phyloP scores from a whole-genome alignment of 2,888 invertebrate species.

The Cetonia aurata region DNA sequence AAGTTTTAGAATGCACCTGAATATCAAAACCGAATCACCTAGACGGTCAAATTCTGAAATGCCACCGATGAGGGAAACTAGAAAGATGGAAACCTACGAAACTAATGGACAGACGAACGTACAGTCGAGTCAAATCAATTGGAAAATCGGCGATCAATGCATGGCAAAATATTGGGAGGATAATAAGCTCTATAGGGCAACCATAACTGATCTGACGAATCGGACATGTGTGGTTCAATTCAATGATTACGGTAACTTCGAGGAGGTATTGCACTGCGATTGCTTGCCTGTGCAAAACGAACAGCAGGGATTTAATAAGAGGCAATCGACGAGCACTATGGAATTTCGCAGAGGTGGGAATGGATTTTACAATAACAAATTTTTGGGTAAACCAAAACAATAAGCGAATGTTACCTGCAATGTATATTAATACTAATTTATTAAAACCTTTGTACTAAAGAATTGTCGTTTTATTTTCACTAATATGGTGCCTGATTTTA shows the following conservation, averaged over 20 bases:
- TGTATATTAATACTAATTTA: conserved; percentile 41
- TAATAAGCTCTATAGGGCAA: conserved; percentile 87
- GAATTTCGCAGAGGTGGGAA: conserved; percentile 45
- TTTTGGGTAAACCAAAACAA: conserved; percentile 36
- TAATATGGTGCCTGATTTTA: no score
- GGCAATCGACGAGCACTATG: conserved; percentile 46
- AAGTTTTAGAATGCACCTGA: conserved; percentile 62
- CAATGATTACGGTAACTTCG: conserved; percentile 89
- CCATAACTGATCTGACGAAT: conserved; percentile 84
- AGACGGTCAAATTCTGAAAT: conserved; percentile 24
- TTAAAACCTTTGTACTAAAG: conserved; percentile 33
- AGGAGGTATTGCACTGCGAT: conserved; percentile 87
- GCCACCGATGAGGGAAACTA: conserved; percentile 28
- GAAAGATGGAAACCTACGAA: conserved; percentile 19
- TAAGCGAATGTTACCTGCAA: conserved; percentile 31
- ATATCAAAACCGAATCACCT: conserved; percentile 52
- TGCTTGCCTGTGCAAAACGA: conserved; percentile 71
- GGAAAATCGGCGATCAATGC: conserved; percentile 86
- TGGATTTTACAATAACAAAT: conserved; percentile 38
- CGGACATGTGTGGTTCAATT: conserved; percentile 89
- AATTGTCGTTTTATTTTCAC: not conserved
- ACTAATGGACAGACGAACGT: not conserved
- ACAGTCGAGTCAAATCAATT: conserved; percentile 58
- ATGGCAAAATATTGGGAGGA: conserved; percentile 96
- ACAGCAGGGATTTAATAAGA: conserved; percentile 25